Base-by-base conservation (phyloP, 1,140 invertebrate species). In the Drosophila carrolli region DNA sequence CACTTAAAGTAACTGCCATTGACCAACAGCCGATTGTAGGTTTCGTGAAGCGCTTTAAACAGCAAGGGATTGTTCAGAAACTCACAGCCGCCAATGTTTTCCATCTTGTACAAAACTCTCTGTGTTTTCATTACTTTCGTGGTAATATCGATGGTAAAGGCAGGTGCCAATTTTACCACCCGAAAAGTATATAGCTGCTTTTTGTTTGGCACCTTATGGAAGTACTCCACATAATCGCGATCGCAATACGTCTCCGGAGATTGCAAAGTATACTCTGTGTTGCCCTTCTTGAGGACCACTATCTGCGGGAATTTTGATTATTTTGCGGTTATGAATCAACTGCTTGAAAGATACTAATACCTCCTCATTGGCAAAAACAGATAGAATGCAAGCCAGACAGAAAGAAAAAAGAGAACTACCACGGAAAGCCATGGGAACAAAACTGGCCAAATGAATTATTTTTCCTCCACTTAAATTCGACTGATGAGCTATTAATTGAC, bases 1-100 rank as follows among this genome's bases (percentile, higher is more conserved):
- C 81, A 84, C 11, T 59, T 62, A n/a, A 80, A 85, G 41, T 50
- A 61, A 7, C 50, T 81, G 37, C 61, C 63, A 40, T 85, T 84
- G 37, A 81, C 73, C 40, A 84, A 47, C 44, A 80, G 47, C 7
- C 47, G 29, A 4, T 46, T 44, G 63, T 80, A 84, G 11, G 53
- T 1, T 7, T 14, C 6, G 11, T 23, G 16, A 4, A 88, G 46
- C 0, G 37, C 47, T 9, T 58, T 65, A 50, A 16, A 71, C 8
- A 75, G 27, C 13, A 82, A 1, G 0, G 60, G 66, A 50, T 59
- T 85, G 0, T 53, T 44, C 0, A 80, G 19, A 14, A 80, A 84
- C 1, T 57, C 40, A 5, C 76, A 80, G 5, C 82, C 83, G 29
- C 60, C 37, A 0, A 86, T 9, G 19, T 82, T 54, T 0, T 59